Evolutionary conservation across 2,113 vertebrate genomes (phyloP).

Genomic region (Perognathus longimembris): DNA sequence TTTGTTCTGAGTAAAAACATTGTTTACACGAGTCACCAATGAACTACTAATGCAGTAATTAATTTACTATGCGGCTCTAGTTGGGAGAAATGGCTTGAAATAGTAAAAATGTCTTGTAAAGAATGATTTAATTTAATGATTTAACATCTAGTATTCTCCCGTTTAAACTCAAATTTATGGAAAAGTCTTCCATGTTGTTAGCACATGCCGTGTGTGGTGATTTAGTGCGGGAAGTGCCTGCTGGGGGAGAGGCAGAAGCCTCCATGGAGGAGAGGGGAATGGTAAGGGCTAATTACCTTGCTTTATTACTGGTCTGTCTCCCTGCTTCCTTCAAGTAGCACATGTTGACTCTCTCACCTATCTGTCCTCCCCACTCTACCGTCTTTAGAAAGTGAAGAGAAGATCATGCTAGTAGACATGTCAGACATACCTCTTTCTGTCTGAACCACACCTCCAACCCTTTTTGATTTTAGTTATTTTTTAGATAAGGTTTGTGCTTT

Average conservation of each 20-base stretch:
- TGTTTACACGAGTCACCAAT: constrained; percentile 70
- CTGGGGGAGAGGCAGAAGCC: neutral
- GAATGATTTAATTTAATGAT: constrained; percentile 71
- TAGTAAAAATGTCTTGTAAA: constrained; percentile 79
- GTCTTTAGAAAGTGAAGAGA: neutral
- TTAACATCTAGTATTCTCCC: constrained; percentile 54
- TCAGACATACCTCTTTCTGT: neutral
- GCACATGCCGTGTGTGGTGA: constrained; percentile 35
- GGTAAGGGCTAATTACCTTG: neutral
- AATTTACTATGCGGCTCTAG: constrained; percentile 69
- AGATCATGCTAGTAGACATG: neutral
- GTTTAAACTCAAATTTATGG: constrained; percentile 76
- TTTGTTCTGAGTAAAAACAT: constrained; percentile 67
- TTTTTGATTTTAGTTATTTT: too few species aligned
- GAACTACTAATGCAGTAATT: constrained; percentile 70
- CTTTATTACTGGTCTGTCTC: neutral
- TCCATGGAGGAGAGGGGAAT: neutral
- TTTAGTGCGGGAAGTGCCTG: neutral
- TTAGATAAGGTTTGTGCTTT: too few species aligned
- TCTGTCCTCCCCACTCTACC: neutral
- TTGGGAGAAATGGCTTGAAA: constrained; percentile 73
- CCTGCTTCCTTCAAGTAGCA: neutral
- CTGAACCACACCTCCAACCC: too few species aligned
- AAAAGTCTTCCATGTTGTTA: constrained; percentile 23
- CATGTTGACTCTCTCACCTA: neutral